Evolutionary conservation across 2,888 invertebrate species (phyloP).

Genomic region (Drosophila meridiana): DNA sequence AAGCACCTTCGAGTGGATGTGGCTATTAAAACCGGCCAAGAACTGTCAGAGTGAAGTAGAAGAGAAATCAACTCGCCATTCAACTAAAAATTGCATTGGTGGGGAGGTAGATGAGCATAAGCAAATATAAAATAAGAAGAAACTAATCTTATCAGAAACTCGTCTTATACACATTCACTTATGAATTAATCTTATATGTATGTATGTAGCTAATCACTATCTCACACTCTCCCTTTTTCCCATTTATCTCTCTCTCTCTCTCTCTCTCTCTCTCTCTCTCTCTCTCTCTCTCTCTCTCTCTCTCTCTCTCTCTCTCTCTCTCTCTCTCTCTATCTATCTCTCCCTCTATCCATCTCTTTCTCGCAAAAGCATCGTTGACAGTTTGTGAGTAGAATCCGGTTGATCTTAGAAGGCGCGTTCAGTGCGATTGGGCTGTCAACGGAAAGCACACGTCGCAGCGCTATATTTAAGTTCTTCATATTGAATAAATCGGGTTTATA

Average conservation of each 20-base stretch:
- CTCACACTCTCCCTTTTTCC: background rate
- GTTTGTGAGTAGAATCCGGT: slow-evolving; percentile 16
- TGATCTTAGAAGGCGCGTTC: slow-evolving; percentile 45
- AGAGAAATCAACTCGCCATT: slow-evolving; percentile 65
- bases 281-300: background rate
- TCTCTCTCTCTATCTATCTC: background rate
- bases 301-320: background rate
- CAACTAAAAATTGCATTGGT: slow-evolving; percentile 62
- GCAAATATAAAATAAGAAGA: slow-evolving; percentile 8
- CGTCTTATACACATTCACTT: slow-evolving; percentile 6
- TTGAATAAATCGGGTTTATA: background rate
- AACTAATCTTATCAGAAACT: background rate
- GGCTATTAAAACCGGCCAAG: slow-evolving; percentile 73
- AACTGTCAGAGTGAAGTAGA: slow-evolving; percentile 68
- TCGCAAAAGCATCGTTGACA: slow-evolving; percentile 1
- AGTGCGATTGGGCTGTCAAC: slow-evolving; percentile 50
- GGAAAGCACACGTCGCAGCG: slow-evolving; percentile 17
- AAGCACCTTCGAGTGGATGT: slow-evolving; percentile 52
- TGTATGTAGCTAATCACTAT: slow-evolving; percentile 13
- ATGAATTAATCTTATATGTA: slow-evolving; percentile 2
- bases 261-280: background rate
- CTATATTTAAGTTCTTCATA: slow-evolving; percentile 2
- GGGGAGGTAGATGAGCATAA: slow-evolving; percentile 26
- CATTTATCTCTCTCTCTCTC: background rate
- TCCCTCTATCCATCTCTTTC: background rate